These are phyloP conservation scores for Apodemia zela DNA, from an alignment of 2,888 invertebrate genomes.

Conservation along the genomic window DNA sequence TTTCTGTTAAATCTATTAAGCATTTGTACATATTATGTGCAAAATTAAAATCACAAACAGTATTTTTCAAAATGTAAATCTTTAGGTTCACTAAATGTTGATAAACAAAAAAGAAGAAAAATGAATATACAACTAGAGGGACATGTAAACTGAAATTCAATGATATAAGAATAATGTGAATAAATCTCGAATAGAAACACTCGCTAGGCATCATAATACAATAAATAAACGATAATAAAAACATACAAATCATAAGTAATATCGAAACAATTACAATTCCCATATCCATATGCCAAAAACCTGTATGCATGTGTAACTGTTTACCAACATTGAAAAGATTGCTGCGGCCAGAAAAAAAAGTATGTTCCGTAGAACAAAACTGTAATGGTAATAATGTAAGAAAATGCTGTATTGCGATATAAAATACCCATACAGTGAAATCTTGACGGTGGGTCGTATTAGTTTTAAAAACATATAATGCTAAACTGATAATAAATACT, in stretches of 20 bases:
- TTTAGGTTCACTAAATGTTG: not conserved
- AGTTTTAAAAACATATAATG: not conserved
- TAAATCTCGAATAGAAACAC: slow-evolving; percentile 3
- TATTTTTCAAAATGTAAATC: not conserved
- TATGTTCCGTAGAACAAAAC: not conserved
- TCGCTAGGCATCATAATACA: not conserved
- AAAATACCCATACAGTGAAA: not conserved
- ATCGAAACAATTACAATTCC: not conserved
- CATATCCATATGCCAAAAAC: not conserved
- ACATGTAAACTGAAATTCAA: not conserved
- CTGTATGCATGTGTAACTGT: not conserved
- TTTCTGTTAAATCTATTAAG: not conserved
- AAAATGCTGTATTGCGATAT: not conserved
- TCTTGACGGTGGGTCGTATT: not conserved
- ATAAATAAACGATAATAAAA: not conserved
- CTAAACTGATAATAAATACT: not conserved
- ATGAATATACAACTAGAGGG: not conserved
- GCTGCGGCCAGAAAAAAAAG: not conserved
- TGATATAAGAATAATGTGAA: not conserved
- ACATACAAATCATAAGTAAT: not conserved
- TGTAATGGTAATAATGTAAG: not conserved
- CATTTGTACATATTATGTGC: not conserved
- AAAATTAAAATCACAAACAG: not conserved
- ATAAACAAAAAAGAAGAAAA: slow-evolving; percentile 4
- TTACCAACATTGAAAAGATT: not conserved